These are phyloP conservation scores for Cataglyphis livida DNA, from an alignment of 2,888 invertebrate species.

Conservation along the genomic window DNA sequence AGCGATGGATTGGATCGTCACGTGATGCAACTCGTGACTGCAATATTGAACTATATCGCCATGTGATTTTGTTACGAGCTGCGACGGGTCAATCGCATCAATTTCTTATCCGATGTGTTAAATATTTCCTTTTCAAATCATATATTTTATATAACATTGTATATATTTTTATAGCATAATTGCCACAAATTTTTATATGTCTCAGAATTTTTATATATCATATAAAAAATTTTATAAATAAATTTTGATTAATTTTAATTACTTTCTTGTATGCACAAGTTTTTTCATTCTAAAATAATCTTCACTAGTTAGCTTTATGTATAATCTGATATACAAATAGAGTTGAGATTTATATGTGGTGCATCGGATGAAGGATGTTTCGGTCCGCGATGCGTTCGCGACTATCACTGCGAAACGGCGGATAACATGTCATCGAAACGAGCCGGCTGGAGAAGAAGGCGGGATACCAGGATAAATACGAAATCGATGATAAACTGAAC, in stretches of 20 bases:
- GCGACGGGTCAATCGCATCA: background rate
- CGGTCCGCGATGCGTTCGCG: slow-evolving; percentile 48
- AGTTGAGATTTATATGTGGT: background rate
- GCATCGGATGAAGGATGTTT: background rate
- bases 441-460: slow-evolving; percentile 69
- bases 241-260: background rate
- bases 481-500: slow-evolving; percentile 76
- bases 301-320: no score
- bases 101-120: background rate
- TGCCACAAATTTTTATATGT: background rate
- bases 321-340: background rate
- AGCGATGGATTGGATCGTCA: slow-evolving; percentile 58
- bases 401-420: slow-evolving; percentile 49
- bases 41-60: background rate
- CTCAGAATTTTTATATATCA: background rate
- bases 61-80: background rate
- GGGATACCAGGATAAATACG: slow-evolving; percentile 74
- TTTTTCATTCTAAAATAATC: background rate
- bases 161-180: background rate
- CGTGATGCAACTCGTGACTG: background rate
- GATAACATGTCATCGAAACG: slow-evolving; percentile 74
- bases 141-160: background rate
- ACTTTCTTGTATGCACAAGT: background rate
- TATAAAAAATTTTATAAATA: background rate
- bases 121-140: background rate